Percentiles rank a stretch among this genome's conserved stretches.
These are phyloP conservation scores for Acleris laterana DNA, from an alignment of 2,888 invertebrate genomes.

Conservation along the genomic window DNA sequence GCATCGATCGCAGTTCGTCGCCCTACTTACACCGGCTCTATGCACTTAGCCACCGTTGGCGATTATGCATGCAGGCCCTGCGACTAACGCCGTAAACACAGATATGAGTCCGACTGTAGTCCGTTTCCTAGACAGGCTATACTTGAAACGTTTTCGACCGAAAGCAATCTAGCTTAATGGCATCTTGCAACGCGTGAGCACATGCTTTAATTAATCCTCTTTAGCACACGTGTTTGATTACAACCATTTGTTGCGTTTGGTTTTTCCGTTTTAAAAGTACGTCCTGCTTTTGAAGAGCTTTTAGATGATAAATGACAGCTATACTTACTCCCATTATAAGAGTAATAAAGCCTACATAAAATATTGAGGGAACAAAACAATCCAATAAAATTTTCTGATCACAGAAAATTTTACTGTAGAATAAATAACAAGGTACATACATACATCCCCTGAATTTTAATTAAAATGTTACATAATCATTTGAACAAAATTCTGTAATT, in stretches of 20 bases:
- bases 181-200: slow-evolving; percentile 4
- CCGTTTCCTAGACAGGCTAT: slow-evolving; percentile 19
- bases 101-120: slow-evolving; percentile 23
- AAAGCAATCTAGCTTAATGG: slow-evolving; percentile 24
- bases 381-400: slow-evolving; percentile 23
- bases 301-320: not conserved
- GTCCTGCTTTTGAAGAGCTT: not conserved
- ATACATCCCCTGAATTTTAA: no score
- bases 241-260: not conserved
- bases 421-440: no score
- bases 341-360: slow-evolving; percentile 26
- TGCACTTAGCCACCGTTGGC: slow-evolving; percentile 61
- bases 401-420: no score
- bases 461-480: no score
- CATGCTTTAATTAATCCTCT: slow-evolving; percentile 26
- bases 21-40: slow-evolving; percentile 79
- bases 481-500: no score
- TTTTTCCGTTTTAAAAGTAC: not conserved
- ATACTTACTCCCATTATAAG: not conserved
- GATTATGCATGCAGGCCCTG: slow-evolving; percentile 36
- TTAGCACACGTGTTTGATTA: slow-evolving; percentile 20
- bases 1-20: slow-evolving; percentile 84
- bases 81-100: slow-evolving; percentile 24
- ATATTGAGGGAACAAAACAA: slow-evolving; percentile 16
- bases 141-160: slow-evolving; percentile 12